Percentiles rank a stretch among this genome's conserved stretches.
These are phyloP conservation scores for Osedax frankpressi DNA, from an alignment of 2,888 invertebrate genomes.

Conservation along the genomic window DNA sequence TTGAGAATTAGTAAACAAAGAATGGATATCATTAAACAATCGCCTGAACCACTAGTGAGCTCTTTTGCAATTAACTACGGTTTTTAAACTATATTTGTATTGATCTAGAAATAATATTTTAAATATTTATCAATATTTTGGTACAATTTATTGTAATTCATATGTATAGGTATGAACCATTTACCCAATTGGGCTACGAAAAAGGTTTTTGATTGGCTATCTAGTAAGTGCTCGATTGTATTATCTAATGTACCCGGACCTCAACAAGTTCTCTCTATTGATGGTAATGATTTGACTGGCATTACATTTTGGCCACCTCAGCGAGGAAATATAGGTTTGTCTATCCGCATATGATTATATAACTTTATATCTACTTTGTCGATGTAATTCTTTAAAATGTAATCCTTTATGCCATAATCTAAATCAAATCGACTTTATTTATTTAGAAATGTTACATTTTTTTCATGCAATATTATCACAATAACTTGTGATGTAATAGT, in stretches of 20 bases:
- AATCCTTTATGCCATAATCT: neutral
- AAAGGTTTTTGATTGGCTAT: slow-evolving; percentile 21
- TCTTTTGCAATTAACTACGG: slow-evolving; percentile 23
- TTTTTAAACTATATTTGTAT: slow-evolving; percentile 16
- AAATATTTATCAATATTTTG: neutral
- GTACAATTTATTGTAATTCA: neutral
- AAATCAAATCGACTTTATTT: too few relatives aligned
- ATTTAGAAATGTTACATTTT: too few relatives aligned
- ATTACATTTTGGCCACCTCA: slow-evolving; percentile 28
- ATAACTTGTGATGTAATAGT: too few relatives aligned
- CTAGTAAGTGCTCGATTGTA: slow-evolving; percentile 24
- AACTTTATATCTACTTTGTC: neutral
- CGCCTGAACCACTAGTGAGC: slow-evolving; percentile 26
- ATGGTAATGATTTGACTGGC: slow-evolving; percentile 18
- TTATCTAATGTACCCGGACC: slow-evolving; percentile 28
- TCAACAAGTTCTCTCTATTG: slow-evolving; percentile 17
- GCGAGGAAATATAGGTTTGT: slow-evolving; percentile 24
- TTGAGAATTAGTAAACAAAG: neutral
- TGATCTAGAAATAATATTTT: neutral
- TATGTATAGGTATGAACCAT: slow-evolving; percentile 2
- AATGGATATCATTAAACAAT: slow-evolving; percentile 26
- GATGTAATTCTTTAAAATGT: neutral
- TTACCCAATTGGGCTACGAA: slow-evolving; percentile 26
- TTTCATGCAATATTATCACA: too few relatives aligned
- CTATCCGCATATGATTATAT: neutral